Conservation (phyloP, 2,797 vertebrate species). For the Macrochelys suwanniensis region DNA sequence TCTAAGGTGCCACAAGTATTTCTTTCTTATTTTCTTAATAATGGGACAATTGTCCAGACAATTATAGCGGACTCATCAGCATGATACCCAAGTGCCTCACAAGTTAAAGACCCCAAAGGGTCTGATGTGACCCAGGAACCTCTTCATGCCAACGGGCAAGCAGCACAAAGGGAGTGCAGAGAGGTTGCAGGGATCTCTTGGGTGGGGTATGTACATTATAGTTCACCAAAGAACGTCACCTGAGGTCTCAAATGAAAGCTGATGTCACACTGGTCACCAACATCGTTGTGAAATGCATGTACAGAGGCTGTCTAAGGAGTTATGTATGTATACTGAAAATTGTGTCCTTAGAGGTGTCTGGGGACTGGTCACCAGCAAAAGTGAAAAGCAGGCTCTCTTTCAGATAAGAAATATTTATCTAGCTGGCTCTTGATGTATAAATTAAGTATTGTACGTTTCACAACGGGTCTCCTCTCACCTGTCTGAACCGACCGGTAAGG, state of each 20-base stretch:
- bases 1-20: too few relatives aligned
- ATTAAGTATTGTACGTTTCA: not conserved
- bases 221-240: not conserved
- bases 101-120: not conserved
- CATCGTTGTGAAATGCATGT: rapidly evolving
- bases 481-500: not conserved
- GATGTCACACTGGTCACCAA: not conserved
- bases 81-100: not conserved
- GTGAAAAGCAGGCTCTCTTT: too few relatives aligned
- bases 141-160: not conserved
- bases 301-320: not conserved
- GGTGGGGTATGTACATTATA: not conserved
- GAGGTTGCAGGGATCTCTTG: not conserved
- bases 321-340: not conserved
- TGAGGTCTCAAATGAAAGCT: not conserved
- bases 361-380: too few relatives aligned
- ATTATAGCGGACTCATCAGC: not conserved
- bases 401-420: too few relatives aligned
- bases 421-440: not conserved
- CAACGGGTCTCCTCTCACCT: not conserved
- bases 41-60: not conserved
- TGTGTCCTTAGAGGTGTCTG: not conserved
- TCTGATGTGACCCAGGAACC: not conserved
- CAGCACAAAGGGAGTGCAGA: not conserved
- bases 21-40: not conserved